phyloP scores from a whole-genome alignment of 2,888 invertebrate genomes.

The Branchellion lobata region DNA sequence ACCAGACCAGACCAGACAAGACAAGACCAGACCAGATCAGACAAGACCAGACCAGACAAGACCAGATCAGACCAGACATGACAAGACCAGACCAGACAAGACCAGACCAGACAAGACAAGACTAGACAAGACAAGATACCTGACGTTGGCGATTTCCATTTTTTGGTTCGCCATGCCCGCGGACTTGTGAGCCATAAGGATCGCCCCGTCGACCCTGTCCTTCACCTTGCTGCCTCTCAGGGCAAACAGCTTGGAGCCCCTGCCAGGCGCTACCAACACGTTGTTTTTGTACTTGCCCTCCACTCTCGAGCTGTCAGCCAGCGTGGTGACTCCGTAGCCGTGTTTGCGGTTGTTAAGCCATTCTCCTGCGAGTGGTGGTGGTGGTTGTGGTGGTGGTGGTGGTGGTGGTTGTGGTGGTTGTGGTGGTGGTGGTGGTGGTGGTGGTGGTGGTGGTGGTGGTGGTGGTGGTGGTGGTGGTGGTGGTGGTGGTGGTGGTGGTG shows the following conservation, averaged over 20 bases:
- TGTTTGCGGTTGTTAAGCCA: conserved; percentile 99
- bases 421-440: too few relatives aligned
- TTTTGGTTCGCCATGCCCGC: conserved; percentile 96
- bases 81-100: neutral
- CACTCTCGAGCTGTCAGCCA: conserved; percentile 90
- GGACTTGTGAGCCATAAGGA: conserved; percentile 89
- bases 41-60: neutral
- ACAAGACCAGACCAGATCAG: too few relatives aligned
- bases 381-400: too few relatives aligned
- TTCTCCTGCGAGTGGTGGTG: conserved; percentile 73
- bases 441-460: too few relatives aligned
- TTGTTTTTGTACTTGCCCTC: conserved; percentile 98
- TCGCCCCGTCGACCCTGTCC: conserved; percentile 93
- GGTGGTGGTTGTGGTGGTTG: too few relatives aligned
- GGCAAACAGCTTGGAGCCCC: conserved; percentile 80
- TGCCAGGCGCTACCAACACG: conserved; percentile 80
- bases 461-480: too few relatives aligned
- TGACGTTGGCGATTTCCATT: conserved; percentile 92
- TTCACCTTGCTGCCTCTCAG: conserved; percentile 94
- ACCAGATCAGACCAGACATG: neutral
- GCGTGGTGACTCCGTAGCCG: conserved; percentile 96
- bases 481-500: too few relatives aligned
- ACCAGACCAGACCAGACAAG: neutral
- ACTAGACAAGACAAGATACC: conserved; percentile 63
- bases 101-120: neutral